A percentile compares a stretch with the other conserved stretches of the same genome.
Evolutionary conservation across 2,797 vertebrate genomes (phyloP).

Genomic region (Pangasius mekongensis): DNA sequence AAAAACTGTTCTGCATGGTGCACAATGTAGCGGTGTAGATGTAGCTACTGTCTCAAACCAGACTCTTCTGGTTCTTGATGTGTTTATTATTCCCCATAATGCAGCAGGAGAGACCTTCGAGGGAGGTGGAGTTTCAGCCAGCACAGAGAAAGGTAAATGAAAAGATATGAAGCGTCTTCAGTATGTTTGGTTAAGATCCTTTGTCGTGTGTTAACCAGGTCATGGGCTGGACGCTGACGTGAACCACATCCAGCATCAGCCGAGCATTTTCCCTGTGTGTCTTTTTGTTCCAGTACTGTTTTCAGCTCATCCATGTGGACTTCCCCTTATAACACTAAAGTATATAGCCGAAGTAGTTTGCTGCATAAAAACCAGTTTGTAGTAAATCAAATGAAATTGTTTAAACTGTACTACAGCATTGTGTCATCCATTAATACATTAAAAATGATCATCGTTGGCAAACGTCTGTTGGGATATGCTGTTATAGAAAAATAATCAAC

Average conservation of each 20-base stretch:
- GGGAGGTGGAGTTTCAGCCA: slow-evolving; percentile 73
- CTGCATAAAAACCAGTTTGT: background rate
- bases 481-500: background rate
- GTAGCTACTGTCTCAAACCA: background rate
- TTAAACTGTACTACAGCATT: background rate
- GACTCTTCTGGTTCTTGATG: background rate
- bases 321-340: background rate
- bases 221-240: background rate
- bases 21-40: too few relatives aligned
- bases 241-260: background rate
- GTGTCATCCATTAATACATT: background rate
- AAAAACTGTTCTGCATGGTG: background rate
- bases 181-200: background rate
- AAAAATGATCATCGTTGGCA: background rate
- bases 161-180: background rate
- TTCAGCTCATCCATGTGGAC: background rate
- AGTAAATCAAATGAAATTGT: background rate
- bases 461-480: background rate
- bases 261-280: background rate
- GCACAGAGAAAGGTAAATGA: slow-evolving; percentile 78
- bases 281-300: background rate
- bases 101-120: slow-evolving; percentile 66
- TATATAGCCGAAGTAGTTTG: background rate
- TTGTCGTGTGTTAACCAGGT: background rate
- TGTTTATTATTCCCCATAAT: slow-evolving; percentile 33